Percentiles rank a stretch among this genome's conserved stretches.
phyloP scores from a whole-genome alignment of 2,888 invertebrate species.

The Cerceris rybyensis region DNA sequence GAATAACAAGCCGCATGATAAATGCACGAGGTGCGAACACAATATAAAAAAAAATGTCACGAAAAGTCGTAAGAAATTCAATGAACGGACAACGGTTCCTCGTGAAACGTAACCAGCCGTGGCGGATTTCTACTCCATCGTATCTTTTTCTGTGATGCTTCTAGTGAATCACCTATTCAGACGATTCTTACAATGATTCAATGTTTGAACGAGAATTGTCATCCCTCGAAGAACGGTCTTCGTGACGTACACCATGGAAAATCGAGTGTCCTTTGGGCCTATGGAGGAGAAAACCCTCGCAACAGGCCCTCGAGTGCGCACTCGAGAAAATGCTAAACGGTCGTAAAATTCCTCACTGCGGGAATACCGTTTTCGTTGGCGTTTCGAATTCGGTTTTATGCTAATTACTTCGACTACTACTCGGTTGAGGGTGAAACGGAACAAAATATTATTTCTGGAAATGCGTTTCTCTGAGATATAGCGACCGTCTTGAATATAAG shows the following conservation, averaged over 20 bases:
- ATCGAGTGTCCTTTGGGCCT: constrained; percentile 58
- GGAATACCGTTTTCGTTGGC: constrained; percentile 1
- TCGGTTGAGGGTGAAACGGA: not conserved
- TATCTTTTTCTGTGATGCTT: constrained; percentile 39
- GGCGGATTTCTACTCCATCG: constrained; percentile 35
- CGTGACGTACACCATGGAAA: constrained; percentile 67
- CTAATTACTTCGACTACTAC: no score
- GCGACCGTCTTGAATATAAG: no score
- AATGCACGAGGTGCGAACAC: constrained; percentile 4
- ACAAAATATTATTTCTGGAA: not conserved
- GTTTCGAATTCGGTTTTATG: not conserved
- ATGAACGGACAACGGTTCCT: constrained; percentile 16
- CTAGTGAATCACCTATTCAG: constrained; percentile 73
- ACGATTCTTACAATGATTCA: constrained; percentile 68
- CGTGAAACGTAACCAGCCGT: constrained; percentile 44
- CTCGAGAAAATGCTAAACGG: constrained; percentile 49
- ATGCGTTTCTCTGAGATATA: no score
- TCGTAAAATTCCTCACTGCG: constrained; percentile 27
- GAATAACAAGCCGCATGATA: not conserved
- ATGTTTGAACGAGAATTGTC: constrained; percentile 70
- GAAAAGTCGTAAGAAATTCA: constrained; percentile 24
- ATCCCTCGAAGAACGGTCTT: constrained; percentile 62
- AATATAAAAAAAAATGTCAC: not conserved
- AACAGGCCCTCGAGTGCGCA: constrained; percentile 48
- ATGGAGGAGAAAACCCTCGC: constrained; percentile 34